A percentile compares a stretch with the other conserved stretches of the same genome.
These are phyloP conservation scores for Drosophila putrida DNA, from an alignment of 2,888 invertebrate genomes.

Conservation along the genomic window DNA sequence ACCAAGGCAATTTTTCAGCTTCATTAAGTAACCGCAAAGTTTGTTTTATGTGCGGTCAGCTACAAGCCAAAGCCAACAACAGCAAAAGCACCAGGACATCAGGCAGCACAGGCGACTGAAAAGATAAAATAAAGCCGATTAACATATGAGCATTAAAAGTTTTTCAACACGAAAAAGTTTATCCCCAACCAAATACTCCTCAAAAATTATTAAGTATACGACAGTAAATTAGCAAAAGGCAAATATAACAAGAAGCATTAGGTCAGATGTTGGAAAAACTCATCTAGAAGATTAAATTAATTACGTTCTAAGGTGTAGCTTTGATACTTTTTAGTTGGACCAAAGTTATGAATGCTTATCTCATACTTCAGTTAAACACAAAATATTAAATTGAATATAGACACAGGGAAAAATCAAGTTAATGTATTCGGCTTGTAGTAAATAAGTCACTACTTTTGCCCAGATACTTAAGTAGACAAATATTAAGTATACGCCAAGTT, in stretches of 20 bases:
- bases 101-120: slow-evolving; percentile 13
- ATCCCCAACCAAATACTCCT: background rate
- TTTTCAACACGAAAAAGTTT: slow-evolving; percentile 34
- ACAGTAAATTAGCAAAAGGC: slow-evolving; percentile 41
- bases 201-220: slow-evolving; percentile 34
- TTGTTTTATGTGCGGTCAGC: slow-evolving; percentile 72
- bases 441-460: slow-evolving; percentile 9
- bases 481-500: slow-evolving; percentile 43
- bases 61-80: slow-evolving; percentile 38
- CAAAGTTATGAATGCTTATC: too few species aligned
- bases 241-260: slow-evolving; percentile 15
- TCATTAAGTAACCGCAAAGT: slow-evolving; percentile 78
- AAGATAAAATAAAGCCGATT: slow-evolving; percentile 46
- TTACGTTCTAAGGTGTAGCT: too few species aligned
- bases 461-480: slow-evolving; percentile 31
- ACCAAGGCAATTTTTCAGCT: slow-evolving; percentile 76
- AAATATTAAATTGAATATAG: too few species aligned
- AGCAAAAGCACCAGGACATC: slow-evolving; percentile 5
- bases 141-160: slow-evolving; percentile 56
- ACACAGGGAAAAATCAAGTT: background rate
- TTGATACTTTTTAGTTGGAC: too few species aligned
- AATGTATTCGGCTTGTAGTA: background rate
- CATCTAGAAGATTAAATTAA: too few species aligned
- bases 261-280: background rate
- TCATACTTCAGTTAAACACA: too few species aligned